A percentile compares a stretch with the other conserved stretches of the same genome.
These are phyloP conservation scores for Caenorhabditis virilis DNA, from an alignment of 2,888 invertebrate genomes.

Conservation along the genomic window DNA sequence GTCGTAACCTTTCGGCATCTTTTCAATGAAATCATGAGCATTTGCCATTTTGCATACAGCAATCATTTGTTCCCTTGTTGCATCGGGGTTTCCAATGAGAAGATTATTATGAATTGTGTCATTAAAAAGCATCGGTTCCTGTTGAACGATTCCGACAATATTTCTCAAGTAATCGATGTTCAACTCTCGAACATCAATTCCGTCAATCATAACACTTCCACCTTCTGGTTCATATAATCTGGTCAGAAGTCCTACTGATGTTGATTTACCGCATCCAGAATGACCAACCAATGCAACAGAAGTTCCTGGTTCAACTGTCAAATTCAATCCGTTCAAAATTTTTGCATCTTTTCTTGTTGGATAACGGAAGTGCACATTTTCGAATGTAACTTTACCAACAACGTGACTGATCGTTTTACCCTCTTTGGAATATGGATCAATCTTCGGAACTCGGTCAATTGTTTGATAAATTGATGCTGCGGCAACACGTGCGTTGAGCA, in stretches of 20 bases:
- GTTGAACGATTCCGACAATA: constrained; percentile 46
- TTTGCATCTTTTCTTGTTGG: constrained; percentile 45
- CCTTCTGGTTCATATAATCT: constrained; percentile 75
- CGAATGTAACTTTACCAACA: constrained; percentile 48
- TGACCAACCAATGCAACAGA: constrained; percentile 73
- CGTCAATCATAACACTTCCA: constrained; percentile 73
- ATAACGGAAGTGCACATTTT: constrained; percentile 58
- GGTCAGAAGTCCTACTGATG: constrained; percentile 82
- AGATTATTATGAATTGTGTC: constrained; percentile 41
- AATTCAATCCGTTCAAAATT: constrained; percentile 67
- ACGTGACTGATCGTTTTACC: constrained; percentile 43
- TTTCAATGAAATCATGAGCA: constrained; percentile 49
- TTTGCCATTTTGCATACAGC: constrained; percentile 46
- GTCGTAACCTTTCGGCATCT: constrained; percentile 48
- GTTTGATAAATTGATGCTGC: constrained; percentile 60
- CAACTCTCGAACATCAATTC: constrained; percentile 29
- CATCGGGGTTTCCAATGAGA: constrained; percentile 34
- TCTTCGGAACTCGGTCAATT: constrained; percentile 55
- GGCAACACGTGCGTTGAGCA: constrained; percentile 62
- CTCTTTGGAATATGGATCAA: constrained; percentile 49
- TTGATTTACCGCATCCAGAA: constrained; percentile 76
- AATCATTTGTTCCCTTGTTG: constrained; percentile 39
- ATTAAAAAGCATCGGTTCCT: constrained; percentile 48
- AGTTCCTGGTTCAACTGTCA: constrained; percentile 69
- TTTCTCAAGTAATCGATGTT: constrained; percentile 38